Evolutionary conservation across 35 echinoderm and acorn worm species (phyloP), one percentile per base, ranked within the genome.

Genomic region (Apostichopus parvimensis): DNA sequence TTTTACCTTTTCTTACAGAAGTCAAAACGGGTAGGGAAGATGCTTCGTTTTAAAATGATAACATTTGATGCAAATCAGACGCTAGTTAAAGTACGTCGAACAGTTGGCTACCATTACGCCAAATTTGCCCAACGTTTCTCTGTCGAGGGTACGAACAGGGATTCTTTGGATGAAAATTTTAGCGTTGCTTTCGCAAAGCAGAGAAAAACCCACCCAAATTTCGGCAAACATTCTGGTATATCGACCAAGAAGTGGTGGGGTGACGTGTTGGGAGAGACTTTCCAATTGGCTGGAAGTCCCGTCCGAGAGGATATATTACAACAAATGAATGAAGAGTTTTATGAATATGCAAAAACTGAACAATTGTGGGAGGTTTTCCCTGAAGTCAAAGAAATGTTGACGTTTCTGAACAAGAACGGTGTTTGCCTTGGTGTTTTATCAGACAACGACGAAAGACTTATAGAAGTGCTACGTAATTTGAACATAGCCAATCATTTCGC

Each of bases 1-100:
- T 1, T 45, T 45, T 45, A 45, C 34, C 34, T 45, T 45, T 45
- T 45, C 34, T 45, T 45, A 45, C 34, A 45, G 34, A 45, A 45
- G 34, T 45, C 34, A 45, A 45, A 45, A 45, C 34, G 71, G 8
- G 18, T 14, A 77, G 9, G 53, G 54, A 73, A 88, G 9, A 97
- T 97, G 95, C 53, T 94, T 15, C 85, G 93, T 15, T 88, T 90
- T 84, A 98, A 95, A 85, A 87, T 98, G 12, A 80, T 98, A 0
- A 98, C 96, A 7, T 93, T 98, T 79, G 96, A 98, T 65, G 91
- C 95, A 18, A 95, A 82, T 62, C 94, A 95, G 18, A 98, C 96
- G 8, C 70, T 98, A 57, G 95, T 98, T 22, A 73, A 86, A 82
- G 93, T 98, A 18, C 87, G 93, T 18, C 60, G 92, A 8, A 92